These are phyloP conservation scores for Archips xylosteana DNA, from an alignment of 2,888 invertebrate genomes.

Conservation along the genomic window DNA sequence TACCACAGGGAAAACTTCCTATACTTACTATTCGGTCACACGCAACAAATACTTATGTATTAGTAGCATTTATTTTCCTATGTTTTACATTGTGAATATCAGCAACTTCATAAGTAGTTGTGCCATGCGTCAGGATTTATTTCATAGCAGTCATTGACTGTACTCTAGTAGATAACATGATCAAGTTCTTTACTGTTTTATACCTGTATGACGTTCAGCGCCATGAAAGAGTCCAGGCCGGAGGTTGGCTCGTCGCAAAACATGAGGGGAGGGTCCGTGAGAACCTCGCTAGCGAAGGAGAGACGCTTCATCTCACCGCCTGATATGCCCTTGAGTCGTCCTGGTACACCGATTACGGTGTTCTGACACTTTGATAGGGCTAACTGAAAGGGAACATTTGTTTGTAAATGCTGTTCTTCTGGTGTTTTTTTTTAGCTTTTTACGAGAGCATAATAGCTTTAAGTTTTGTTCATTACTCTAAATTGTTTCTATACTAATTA, in stretches of 20 bases:
- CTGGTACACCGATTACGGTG: slow-evolving; percentile 95
- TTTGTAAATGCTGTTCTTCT: background rate
- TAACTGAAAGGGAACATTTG: slow-evolving; percentile 79
- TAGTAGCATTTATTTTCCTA: no score
- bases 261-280: slow-evolving; percentile 97
- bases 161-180: background rate
- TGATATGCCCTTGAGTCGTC: slow-evolving; percentile 95
- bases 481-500: no score
- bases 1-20: no score
- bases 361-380: slow-evolving; percentile 95
- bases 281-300: slow-evolving; percentile 98
- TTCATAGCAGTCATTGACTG: no score
- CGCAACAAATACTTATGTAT: no score
- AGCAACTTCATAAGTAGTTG: no score
- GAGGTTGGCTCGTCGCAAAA: slow-evolving; percentile 99
- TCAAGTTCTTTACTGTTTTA: background rate
- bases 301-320: slow-evolving; percentile 98
- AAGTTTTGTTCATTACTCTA: no score
- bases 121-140: no score
- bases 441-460: no score
- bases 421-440: background rate
- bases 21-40: no score
- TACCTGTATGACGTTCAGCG: slow-evolving; percentile 95
- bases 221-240: slow-evolving; percentile 98
- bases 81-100: no score